Base-by-base conservation (phyloP, 2,113 vertebrate species). In the Eretmochelys imbricata region DNA sequence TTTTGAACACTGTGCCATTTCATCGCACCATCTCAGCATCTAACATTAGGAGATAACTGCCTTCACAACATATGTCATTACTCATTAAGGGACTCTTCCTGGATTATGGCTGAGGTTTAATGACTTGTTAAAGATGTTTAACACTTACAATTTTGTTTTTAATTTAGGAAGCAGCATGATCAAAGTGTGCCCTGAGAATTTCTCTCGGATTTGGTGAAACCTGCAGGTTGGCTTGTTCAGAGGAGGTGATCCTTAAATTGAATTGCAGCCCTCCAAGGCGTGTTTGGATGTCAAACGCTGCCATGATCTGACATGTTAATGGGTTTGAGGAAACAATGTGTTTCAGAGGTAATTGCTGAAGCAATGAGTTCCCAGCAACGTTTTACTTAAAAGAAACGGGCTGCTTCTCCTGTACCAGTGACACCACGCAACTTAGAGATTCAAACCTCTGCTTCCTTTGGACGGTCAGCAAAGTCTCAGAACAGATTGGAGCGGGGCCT, bases 71-170 rank as follows among this genome's bases (percentile, higher is more conserved):
- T 99, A 99, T 99, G 99, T 98, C 99, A 99, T 99, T 98, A 99
- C 99, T 99, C 99, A 99, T 99, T 99, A 99, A 99, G 99, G 99
- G 99, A 99, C 98, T 98, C 95, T 96, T 98, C 98, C 95, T 94
- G 98, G 97, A 98, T 99, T 99, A 99, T 99, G 98, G 98, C 98
- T 98, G 98, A 98, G 98, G 98, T 98, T 99, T 99, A 99, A 99
- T 99, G 99, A 99, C 99, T 99, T 99, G 99, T 99, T 99, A 99
- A 99, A 99, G 99, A 99, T 99, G 99, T 99, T 99, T 99, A 99
- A 99, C 99, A 98, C 98, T 99, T 99, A 99, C 96, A 98, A 98
- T 99, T 99, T 99, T 98, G 98, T 97, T 98, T 98, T 99, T 98
- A 98, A 98, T 98, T 98, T 98, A 98, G 97, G 98, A 98, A 98